These are phyloP conservation scores for Stenotaenia linearis DNA, from an alignment of 2,888 invertebrate genomes.

Conservation along the genomic window DNA sequence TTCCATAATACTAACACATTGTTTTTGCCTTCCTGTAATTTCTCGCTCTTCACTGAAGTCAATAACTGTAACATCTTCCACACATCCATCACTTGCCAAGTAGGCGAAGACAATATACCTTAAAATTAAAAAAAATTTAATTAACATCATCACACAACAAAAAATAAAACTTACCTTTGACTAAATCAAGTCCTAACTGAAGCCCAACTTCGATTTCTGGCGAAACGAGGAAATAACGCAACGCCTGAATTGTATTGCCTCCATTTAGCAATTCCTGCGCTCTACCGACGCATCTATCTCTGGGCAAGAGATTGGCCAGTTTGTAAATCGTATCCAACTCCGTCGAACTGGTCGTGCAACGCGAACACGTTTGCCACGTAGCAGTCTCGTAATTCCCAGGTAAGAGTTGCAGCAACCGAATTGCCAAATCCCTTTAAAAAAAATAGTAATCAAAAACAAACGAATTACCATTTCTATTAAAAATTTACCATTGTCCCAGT, in stretches of 20 bases:
- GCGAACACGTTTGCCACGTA: conserved; percentile 44
- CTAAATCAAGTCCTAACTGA: conserved; percentile 42
- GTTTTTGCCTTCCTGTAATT: conserved; percentile 43
- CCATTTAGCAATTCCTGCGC: conserved; percentile 41
- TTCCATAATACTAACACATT: background rate
- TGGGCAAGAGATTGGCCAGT: conserved; percentile 42
- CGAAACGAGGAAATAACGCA: conserved; percentile 45
- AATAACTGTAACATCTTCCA: conserved; percentile 44
- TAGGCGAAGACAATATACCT: conserved; percentile 33
- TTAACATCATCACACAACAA: background rate
- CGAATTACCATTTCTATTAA: background rate
- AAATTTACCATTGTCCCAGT: conserved; percentile 44
- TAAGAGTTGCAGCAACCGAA: conserved; percentile 43
- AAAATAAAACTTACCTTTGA: conserved; percentile 45
- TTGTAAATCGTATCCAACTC: conserved; percentile 45
- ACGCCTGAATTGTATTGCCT: conserved; percentile 39
- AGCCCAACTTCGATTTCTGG: conserved; percentile 43
- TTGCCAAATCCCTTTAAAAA: conserved; percentile 45
- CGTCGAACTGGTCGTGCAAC: conserved; percentile 43
- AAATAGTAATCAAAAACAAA: background rate
- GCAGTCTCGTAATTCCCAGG: conserved; percentile 40
- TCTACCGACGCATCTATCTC: conserved; percentile 43
- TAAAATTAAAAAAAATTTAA: background rate
- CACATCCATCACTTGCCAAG: conserved; percentile 43
- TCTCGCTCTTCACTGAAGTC: conserved; percentile 43